Percentiles rank a stretch among this genome's conserved stretches.
Conservation (phyloP, 2,888 invertebrate genomes). For the Euspilapteryx auroguttella region DNA sequence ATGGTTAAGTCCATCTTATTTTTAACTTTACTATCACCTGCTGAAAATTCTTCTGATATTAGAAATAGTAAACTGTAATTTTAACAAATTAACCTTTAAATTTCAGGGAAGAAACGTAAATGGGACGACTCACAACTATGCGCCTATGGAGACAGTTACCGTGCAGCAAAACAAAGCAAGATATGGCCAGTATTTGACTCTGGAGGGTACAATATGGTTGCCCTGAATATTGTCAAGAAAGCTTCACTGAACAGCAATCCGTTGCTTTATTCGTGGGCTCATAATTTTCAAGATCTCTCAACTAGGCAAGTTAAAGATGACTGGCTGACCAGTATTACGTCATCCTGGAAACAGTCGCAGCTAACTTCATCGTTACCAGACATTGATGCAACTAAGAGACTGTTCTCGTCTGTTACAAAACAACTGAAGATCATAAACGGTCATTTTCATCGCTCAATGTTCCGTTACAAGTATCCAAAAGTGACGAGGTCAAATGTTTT, state of each 20-base stretch:
- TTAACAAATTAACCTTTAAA: too few relatives aligned
- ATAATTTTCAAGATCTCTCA: conserved; percentile 11
- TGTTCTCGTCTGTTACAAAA: conserved; percentile 42
- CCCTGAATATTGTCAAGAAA: conserved; percentile 24
- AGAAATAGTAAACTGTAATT: too few relatives aligned
- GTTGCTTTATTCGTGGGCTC: conserved; percentile 17
- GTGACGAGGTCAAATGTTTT: conserved; percentile 45
- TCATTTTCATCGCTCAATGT: conserved; percentile 38
- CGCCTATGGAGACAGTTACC: conserved; percentile 25
- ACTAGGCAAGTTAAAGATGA: conserved; percentile 17
- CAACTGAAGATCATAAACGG: conserved; percentile 44
- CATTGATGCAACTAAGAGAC: conserved; percentile 32
- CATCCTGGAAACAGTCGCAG: conserved; percentile 34
- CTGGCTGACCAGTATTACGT: conserved; percentile 30
- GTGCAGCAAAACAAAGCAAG: conserved; percentile 37
- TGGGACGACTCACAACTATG: conserved; percentile 26
- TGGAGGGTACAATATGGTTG: conserved; percentile 39
- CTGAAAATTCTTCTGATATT: too few relatives aligned
- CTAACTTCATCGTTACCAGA: conserved; percentile 22
- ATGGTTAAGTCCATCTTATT: too few relatives aligned
- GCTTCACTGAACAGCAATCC: conserved; percentile 22
- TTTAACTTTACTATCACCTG: too few relatives aligned
- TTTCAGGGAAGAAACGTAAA: conserved; percentile 47
- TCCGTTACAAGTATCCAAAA: conserved; percentile 43
- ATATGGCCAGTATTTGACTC: conserved; percentile 57